phyloP scores from a whole-genome alignment of 2,888 invertebrate genomes.

The Oxycera nigricornis region DNA sequence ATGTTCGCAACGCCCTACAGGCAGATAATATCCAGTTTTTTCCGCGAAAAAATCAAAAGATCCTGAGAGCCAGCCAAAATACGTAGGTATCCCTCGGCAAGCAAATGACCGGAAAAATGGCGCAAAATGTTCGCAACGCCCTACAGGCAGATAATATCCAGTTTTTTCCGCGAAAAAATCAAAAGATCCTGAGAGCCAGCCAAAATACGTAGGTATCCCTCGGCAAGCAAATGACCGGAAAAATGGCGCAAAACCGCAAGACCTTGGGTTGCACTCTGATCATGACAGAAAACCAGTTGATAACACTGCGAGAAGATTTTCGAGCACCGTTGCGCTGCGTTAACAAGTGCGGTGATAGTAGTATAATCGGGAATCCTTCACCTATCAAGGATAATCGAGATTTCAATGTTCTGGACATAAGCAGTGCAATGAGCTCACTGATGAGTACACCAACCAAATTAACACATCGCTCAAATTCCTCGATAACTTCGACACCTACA shows the following conservation, averaged over 20 bases:
- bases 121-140: too few relatives aligned
- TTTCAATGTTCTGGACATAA: conserved; percentile 47
- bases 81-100: too few relatives aligned
- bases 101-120: too few relatives aligned
- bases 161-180: too few relatives aligned
- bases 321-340: conserved; percentile 62
- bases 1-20: too few relatives aligned
- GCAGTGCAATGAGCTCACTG: conserved; percentile 55
- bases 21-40: too few relatives aligned
- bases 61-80: too few relatives aligned
- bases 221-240: too few relatives aligned
- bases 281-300: conserved; percentile 75
- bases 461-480: conserved; percentile 57
- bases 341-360: conserved; percentile 46
- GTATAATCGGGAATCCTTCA: conserved; percentile 41
- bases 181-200: too few relatives aligned
- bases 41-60: too few relatives aligned
- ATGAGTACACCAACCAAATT: conserved; percentile 59
- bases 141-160: too few relatives aligned
- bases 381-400: conserved; percentile 49
- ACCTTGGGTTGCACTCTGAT: conserved; percentile 76
- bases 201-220: too few relatives aligned
- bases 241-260: conserved; percentile 63
- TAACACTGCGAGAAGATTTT: conserved; percentile 79
- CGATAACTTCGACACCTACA: conserved; percentile 59